phyloP scores from a whole-genome alignment of 2,888 invertebrate species.

The Morinoia aosen region DNA sequence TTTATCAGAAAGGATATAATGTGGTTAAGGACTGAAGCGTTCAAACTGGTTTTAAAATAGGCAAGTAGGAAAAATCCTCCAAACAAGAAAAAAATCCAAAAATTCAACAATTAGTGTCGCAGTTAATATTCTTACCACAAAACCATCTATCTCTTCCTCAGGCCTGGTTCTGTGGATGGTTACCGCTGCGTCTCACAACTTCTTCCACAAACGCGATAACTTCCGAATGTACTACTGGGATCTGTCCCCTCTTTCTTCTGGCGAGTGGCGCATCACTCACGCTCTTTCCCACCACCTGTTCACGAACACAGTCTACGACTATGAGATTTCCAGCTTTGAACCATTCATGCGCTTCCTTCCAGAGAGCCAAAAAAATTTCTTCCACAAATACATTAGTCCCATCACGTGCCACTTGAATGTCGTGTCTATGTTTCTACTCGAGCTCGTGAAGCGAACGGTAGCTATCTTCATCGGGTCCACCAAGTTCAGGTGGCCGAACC shows the following conservation, averaged over 20 bases:
- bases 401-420: slow-evolving; percentile 74
- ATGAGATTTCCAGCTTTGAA: slow-evolving; percentile 75
- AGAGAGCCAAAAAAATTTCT: slow-evolving; percentile 72
- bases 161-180: slow-evolving; percentile 2
- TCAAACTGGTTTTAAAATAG: background rate
- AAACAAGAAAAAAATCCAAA: background rate
- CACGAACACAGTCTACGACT: slow-evolving; percentile 83
- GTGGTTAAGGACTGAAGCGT: background rate
- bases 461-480: slow-evolving; percentile 57
- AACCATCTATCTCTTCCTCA: background rate
- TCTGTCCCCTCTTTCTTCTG: slow-evolving; percentile 78
- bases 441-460: slow-evolving; percentile 61
- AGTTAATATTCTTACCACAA: background rate
- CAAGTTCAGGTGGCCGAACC: slow-evolving; percentile 64
- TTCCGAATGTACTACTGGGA: slow-evolving; percentile 86
- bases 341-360: slow-evolving; percentile 81
- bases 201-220: slow-evolving; percentile 79
- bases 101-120: background rate
- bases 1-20: background rate
- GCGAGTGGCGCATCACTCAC: slow-evolving; percentile 80
- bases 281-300: slow-evolving; percentile 84
- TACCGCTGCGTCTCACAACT: background rate
- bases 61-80: background rate
- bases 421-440: slow-evolving; percentile 68
- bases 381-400: slow-evolving; percentile 75